Base-by-base conservation (phyloP, 1,140 invertebrate genomes). In the Leptopilina boulardi region DNA sequence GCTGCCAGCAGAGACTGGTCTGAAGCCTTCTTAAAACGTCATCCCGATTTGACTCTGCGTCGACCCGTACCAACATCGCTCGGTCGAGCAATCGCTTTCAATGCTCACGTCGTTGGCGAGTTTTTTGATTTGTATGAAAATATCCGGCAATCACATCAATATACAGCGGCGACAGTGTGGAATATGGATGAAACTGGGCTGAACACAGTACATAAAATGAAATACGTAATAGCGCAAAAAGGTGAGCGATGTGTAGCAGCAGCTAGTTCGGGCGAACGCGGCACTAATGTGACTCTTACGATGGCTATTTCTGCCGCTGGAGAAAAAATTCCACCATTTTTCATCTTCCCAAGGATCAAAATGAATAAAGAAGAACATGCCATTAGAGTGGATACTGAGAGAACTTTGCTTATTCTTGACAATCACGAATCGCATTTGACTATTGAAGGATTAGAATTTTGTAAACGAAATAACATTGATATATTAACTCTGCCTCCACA, bases 361-460 rank as follows among this genome's bases (percentile, higher is more conserved):
- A 10, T 56, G 5, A 15, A 44, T 44, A 44, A 44, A 44, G 9
- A 44, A 44, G 2, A 44, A 11, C 42, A 44, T 15, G 42, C 42
- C 2, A 44, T 44, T 44, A 44, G 9, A 44, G 42, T 8, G 10
- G 10, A 8, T 8, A 44, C 9, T 8, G 9, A 44, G 9, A 56
- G 8, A 3, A 56, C 54, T 72, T 74, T 88, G 11, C 73, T 86
- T 11, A 75, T 86, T 38, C 30, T 84, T 26, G 86, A 87, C 47
- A 87, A 86, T 79, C 83, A 85, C 73, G 51, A 30, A 5, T 85
- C 73, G 26, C 85, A 85, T 44, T 71, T 70, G 38, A 75, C 79
- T 11, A 44, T 86, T 42, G 66, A 77, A 2, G 18, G 1, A 42
- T 74, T 75, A 34, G 80, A 85, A 47, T 84, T 77, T 83, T 85